Evolutionary conservation across 2,797 vertebrate genomes (phyloP), one percentile per base, ranked within the genome.

Genomic region (Heterohyrax brucei): DNA sequence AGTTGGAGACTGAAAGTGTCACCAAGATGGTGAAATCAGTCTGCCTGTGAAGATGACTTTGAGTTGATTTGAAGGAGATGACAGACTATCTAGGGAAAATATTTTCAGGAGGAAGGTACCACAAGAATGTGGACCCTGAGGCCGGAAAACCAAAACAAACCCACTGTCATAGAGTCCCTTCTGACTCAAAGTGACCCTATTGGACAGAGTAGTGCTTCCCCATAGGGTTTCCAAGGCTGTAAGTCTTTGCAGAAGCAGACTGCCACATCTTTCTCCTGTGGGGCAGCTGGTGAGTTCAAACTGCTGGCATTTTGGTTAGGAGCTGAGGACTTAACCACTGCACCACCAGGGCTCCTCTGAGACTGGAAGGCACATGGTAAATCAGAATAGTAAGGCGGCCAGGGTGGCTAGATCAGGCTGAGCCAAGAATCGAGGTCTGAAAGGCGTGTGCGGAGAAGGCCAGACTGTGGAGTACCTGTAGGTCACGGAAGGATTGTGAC

Each of bases 21-120:
- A 72, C 0, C 30, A 75, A 93, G 48, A n/a, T 66, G 46, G 44
- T 89, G 46, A 33, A 75, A 39, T 39, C 48, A 44, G 10, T 84
- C 48, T 72, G 53, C 68, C 26, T 46, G 18, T 56, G 61, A 89
- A 78, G 33, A 70, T 50, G 59, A 88, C 64, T 93, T 93, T 53
- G 53, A 53, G 64, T 28, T 5, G 7, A 76, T 82, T 59, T 88
- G 68, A 87, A 94, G 72, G 24, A 78, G 10, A 70, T 53, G 44
- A 66, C 2, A 16, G 53, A 6, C 28, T 50, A 78, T 48, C 24
- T 66, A 85, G 46, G 68, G 70, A n/a, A 10, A 0, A 26, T 72
- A 44, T 21, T 80, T 87, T 14, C 28, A 77, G n/a, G 26, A 70
- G 5, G n/a, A 81, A 21, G 73, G 8, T 72, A 62, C 33, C 39